Evolutionary conservation across 2,797 vertebrate genomes (phyloP).

Genomic region (Iguana delicatissima): DNA sequence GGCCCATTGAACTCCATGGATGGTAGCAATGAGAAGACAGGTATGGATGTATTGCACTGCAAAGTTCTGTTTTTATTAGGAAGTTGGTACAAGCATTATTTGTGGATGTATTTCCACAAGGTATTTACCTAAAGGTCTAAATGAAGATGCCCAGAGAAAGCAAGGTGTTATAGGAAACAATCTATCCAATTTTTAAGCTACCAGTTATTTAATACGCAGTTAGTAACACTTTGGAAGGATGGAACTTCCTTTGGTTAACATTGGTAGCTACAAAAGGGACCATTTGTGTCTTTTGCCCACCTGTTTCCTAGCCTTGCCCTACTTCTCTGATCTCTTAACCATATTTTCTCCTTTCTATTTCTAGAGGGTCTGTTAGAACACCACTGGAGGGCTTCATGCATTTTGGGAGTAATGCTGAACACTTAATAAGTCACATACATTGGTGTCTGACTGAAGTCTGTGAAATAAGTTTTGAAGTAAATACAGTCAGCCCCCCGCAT

Average conservation of each 20-base stretch:
- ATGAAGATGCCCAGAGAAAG: not conserved
- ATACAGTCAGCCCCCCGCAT: too few relatives aligned
- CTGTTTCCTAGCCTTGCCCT: too few relatives aligned
- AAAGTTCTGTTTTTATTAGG: conserved; percentile 36
- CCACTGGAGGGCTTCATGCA: not conserved
- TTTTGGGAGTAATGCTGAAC: not conserved
- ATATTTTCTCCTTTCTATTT: not conserved
- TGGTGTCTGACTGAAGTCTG: not conserved
- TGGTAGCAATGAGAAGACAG: not conserved
- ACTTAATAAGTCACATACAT: not conserved
- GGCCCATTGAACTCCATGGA: not conserved
- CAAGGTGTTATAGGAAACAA: not conserved
- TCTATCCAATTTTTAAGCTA: not conserved
- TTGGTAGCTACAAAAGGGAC: too few relatives aligned
- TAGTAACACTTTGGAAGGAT: too few relatives aligned
- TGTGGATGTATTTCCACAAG: not conserved
- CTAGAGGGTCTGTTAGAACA: not conserved
- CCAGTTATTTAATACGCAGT: not conserved
- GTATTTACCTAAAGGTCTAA: conserved; percentile 16
- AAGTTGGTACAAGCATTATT: conserved; percentile 15
- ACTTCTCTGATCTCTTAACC: not conserved
- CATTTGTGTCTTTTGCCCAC: not conserved
- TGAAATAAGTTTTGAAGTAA: not conserved
- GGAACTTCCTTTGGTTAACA: not conserved
- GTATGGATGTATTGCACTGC: not conserved